Base-by-base conservation (phyloP, 2,888 invertebrate genomes). In the Scelioninae gen. 1 region DNA sequence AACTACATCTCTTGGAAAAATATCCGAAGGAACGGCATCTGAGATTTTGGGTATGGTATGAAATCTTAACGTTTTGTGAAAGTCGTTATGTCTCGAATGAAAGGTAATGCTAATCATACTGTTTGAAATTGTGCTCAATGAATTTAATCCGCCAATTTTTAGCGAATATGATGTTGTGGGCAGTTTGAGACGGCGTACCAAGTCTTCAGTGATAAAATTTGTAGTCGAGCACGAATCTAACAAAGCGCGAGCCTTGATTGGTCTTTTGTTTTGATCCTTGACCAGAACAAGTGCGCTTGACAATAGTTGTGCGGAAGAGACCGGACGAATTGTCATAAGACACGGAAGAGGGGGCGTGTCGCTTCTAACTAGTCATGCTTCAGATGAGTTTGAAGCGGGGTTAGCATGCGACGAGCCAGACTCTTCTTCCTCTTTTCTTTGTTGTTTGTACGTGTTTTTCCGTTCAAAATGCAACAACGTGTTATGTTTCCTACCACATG, bases 1-100 rank as follows among this genome's bases (percentile, higher is more conserved):
- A 7, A 85, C n/a, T 0, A 7, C 10, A n/a, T 82, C 55, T 11
- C 84, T 49, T 0, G 74, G 34, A 49, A 63, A 63, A 0, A 23
- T 34, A 6, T 47, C 34, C 0, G 11, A 7, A 0, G 63, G 63
- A n/a, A 49, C 16, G 0, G 34, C 4, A 11, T 63, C 49, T 11
- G 34, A 0, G 23, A 63, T 63, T 49, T 32, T 49, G 15, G 49
- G 63, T 0, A 49, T 15, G 0, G 16, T 49, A 13, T 45, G 10
- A 13, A 62, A 62, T 8, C 13, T 45, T 13, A 56, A 15, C 29
- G 13, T 47, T 45, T 16, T 10, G 3, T 47, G n/a, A 31, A 13
- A 63, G 4, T 49, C 11, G n/a, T 47, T 63, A 15, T 63, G 16
- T 16, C 32, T 3, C 11, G 63, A 63, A 5, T 15, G 47, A 49